Evolutionary conservation across 2,113 vertebrate species (phyloP).

Genomic region (Esox niger): DNA sequence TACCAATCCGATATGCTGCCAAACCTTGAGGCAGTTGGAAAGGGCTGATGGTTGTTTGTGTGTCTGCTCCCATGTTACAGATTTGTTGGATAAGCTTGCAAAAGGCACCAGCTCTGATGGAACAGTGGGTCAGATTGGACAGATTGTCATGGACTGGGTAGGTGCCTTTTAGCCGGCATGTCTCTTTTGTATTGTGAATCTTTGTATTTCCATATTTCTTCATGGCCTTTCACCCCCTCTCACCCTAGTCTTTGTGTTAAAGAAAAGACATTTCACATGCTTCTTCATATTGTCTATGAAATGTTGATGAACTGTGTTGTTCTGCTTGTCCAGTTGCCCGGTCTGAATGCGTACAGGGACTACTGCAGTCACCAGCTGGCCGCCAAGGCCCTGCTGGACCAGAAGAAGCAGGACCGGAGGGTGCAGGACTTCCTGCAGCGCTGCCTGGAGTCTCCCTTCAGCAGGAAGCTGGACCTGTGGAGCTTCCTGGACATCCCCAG

Average conservation of each 20-base stretch:
- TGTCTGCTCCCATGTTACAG: slow-evolving; percentile 36
- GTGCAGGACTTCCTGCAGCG: slow-evolving; percentile 97
- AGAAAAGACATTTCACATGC: no score
- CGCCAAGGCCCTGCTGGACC: slow-evolving; percentile 93
- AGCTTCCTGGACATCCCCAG: slow-evolving; percentile 97
- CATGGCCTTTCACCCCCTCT: no score
- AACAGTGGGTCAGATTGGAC: slow-evolving; percentile 89
- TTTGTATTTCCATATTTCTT: no score
- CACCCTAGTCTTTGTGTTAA: background rate
- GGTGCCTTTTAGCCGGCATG: slow-evolving; percentile 30
- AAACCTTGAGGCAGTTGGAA: no score
- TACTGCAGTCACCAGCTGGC: slow-evolving; percentile 98
- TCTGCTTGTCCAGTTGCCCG: slow-evolving; percentile 75
- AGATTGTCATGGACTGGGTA: slow-evolving; percentile 92
- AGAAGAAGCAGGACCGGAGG: slow-evolving; percentile 92
- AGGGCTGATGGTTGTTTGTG: background rate
- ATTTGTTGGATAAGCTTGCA: slow-evolving; percentile 83
- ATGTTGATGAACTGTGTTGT: background rate
- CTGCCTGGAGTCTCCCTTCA: slow-evolving; percentile 97
- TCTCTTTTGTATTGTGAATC: background rate
- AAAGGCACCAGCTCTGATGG: slow-evolving; percentile 86
- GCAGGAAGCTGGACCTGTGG: slow-evolving; percentile 96
- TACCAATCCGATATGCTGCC: no score
- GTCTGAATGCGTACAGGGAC: slow-evolving; percentile 89
- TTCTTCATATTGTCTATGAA: no score